Evolutionary conservation across 2,113 vertebrate genomes (phyloP).

Genomic region (Takifugu flavidus): DNA sequence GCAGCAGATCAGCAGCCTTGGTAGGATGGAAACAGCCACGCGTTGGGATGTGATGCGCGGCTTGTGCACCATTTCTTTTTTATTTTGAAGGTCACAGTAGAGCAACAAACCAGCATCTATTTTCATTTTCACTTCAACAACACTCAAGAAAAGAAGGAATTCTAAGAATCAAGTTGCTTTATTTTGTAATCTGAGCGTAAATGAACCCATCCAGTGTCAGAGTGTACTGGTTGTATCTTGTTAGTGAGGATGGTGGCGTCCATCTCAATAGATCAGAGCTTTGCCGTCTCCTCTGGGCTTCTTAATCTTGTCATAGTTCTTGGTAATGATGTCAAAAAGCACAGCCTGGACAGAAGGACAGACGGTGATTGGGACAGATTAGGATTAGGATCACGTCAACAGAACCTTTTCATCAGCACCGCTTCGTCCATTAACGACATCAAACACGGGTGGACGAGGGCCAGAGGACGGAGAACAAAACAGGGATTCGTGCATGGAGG

Average conservation of each 20-base stretch:
- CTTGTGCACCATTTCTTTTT: no score
- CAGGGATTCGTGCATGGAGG: slow-evolving; percentile 40
- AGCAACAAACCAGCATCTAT: background rate
- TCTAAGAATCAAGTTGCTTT: slow-evolving; percentile 47
- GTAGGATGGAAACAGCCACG: background rate
- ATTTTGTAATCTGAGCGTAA: slow-evolving; percentile 50
- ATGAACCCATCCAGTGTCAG: slow-evolving; percentile 13
- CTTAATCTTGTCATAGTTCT: slow-evolving; percentile 91
- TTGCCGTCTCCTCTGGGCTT: slow-evolving; percentile 87
- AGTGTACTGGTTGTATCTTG: slow-evolving; percentile 40
- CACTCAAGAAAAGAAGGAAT: background rate
- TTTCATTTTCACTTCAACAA: background rate
- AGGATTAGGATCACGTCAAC: slow-evolving; percentile 12
- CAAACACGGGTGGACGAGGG: slow-evolving; percentile 45
- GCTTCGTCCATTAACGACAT: slow-evolving; percentile 41
- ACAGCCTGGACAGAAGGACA: slow-evolving; percentile 72
- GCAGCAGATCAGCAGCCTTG: background rate
- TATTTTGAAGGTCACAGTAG: background rate
- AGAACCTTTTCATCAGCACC: slow-evolving; percentile 43
- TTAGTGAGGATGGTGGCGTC: background rate
- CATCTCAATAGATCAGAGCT: slow-evolving; percentile 84
- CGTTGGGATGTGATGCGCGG: no score
- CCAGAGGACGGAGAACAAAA: slow-evolving; percentile 19
- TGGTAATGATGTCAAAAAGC: slow-evolving; percentile 84
- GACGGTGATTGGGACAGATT: background rate